Base-by-base conservation (phyloP, 1,140 invertebrate genomes). In the Xylocopa sonorina region DNA sequence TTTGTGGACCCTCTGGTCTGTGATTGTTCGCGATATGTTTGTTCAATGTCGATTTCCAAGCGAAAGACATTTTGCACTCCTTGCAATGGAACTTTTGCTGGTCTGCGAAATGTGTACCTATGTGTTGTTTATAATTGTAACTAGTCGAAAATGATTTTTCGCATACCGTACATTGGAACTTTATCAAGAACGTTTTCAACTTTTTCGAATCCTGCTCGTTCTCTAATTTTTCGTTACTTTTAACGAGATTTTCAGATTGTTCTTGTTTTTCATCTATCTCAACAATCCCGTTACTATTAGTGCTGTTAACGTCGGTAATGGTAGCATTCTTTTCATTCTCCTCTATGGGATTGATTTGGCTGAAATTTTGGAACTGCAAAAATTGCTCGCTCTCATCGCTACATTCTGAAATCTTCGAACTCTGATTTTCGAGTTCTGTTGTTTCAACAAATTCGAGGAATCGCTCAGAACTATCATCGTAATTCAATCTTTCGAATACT, bases 11-110 rank as follows among this genome's bases (percentile, higher is more conserved):
- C 55, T 91, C 88, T 1, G 82, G 84, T 38, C 89, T 86, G 60
- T 92, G 91, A 78, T 87, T 89, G 14, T 82, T 90, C 14, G 88
- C 85, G 2, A 91, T 86, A 60, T 92, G 91, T 77, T 92, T 92
- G 34, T 92, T 92, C 34, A 92, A 72, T 0, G 91, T 92, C 6
- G 91, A 91, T 67, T 92, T 92, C 91, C 91, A 92, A 3, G 91
- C 91, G 32, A 92, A 92, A 0, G 88, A 89, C 55, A 88, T 78
- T 4, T 86, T 87, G 64, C 91, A 92, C 24, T 91, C 87, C 62
- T 91, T 89, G 62, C 91, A 92, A n/a, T 90, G 87, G 69, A 90
- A 92, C 38, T 91, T 90, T 69, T 92, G 91, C 32, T 92, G 90
- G 53, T 92, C 90, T 1, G 79, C 80, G 64, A 91, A 92, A 53